Percentiles rank a stretch among this genome's conserved stretches.
Conservation (phyloP, 2,888 invertebrate species). For the Odontocolon sp. region DNA sequence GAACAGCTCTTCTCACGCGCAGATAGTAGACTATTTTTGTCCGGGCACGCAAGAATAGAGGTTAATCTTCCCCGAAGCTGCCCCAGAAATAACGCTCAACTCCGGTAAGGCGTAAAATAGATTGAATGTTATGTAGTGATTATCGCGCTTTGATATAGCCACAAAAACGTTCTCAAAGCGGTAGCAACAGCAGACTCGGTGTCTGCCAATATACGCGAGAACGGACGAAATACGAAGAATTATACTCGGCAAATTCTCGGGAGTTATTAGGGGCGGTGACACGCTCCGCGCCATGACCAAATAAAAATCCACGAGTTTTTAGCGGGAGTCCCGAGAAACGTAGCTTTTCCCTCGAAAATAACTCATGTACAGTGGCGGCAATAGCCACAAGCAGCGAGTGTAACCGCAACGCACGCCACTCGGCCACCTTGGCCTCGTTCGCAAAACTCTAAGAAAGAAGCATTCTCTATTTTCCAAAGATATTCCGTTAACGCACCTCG, state of each 20-base stretch:
- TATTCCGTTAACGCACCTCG: constrained; percentile 73
- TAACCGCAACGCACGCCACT: constrained; percentile 11
- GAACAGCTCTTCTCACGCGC: constrained; percentile 30
- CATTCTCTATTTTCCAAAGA: constrained; percentile 36
- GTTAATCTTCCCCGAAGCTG: constrained; percentile 77
- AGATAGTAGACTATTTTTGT: constrained; percentile 75
- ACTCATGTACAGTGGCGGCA: constrained; percentile 15
- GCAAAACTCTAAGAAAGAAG: constrained; percentile 34
- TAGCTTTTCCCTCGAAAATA: constrained; percentile 54
- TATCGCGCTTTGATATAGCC: constrained; percentile 38
- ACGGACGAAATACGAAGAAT: constrained; percentile 12
- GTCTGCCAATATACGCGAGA: constrained; percentile 59
- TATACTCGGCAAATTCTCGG: constrained; percentile 37
- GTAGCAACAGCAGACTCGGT: constrained; percentile 49
- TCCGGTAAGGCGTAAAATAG: constrained; percentile 63
- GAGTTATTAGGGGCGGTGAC: constrained; percentile 60
- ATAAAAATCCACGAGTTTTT: constrained; percentile 31
- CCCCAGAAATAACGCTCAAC: constrained; percentile 71
- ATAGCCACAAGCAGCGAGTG: constrained; percentile 10
- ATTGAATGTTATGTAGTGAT: constrained; percentile 60
- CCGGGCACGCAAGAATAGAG: constrained; percentile 75
- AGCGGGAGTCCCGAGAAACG: constrained; percentile 38
- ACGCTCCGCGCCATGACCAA: constrained; percentile 4
- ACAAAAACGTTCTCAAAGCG: not conserved
- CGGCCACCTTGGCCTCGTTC: constrained; percentile 55